A percentile compares a stretch with the other conserved stretches of the same genome.
phyloP scores from a whole-genome alignment of 2,888 invertebrate species.

The Apodemia duryi region DNA sequence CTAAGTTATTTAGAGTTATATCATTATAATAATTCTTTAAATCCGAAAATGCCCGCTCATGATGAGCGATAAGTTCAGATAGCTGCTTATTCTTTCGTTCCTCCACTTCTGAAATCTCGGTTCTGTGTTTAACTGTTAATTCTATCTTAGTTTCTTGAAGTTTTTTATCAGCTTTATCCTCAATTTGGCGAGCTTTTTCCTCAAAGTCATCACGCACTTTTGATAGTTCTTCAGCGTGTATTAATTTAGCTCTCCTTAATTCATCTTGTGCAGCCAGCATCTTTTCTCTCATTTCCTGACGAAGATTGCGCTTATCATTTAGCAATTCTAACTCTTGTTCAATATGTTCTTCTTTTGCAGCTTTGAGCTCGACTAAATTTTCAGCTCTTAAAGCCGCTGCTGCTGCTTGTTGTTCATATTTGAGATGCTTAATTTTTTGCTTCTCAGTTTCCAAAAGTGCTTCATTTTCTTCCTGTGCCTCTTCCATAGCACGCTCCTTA shows the following conservation, averaged over 20 bases:
- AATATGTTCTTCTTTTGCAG: constrained; percentile 90
- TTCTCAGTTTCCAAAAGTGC: constrained; percentile 92
- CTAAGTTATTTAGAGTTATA: constrained; percentile 94
- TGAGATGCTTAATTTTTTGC: constrained; percentile 95
- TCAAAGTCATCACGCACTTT: constrained; percentile 74
- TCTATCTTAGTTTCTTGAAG: constrained; percentile 85
- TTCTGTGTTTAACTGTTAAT: constrained; percentile 84
- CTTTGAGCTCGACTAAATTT: constrained; percentile 88
- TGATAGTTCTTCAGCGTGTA: constrained; percentile 87
- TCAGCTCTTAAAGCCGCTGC: constrained; percentile 92
- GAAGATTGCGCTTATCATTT: constrained; percentile 84
- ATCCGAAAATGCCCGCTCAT: constrained; percentile 91
- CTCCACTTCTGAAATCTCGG: constrained; percentile 93
- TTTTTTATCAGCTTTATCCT: constrained; percentile 84
- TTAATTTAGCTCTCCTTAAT: constrained; percentile 83
- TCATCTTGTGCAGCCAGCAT: constrained; percentile 85
- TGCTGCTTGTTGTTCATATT: constrained; percentile 93
- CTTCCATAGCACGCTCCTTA: constrained; percentile 90
- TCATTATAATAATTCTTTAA: constrained; percentile 97
- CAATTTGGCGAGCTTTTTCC: constrained; percentile 70
- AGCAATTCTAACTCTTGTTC: constrained; percentile 87
- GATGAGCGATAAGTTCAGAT: constrained; percentile 87
- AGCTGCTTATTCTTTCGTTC: constrained; percentile 95
- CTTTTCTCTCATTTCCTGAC: constrained; percentile 83
- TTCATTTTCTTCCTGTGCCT: constrained; percentile 92